Evolutionary conservation across 2,888 invertebrate species (phyloP).

Genomic region (Ophraella communa): DNA sequence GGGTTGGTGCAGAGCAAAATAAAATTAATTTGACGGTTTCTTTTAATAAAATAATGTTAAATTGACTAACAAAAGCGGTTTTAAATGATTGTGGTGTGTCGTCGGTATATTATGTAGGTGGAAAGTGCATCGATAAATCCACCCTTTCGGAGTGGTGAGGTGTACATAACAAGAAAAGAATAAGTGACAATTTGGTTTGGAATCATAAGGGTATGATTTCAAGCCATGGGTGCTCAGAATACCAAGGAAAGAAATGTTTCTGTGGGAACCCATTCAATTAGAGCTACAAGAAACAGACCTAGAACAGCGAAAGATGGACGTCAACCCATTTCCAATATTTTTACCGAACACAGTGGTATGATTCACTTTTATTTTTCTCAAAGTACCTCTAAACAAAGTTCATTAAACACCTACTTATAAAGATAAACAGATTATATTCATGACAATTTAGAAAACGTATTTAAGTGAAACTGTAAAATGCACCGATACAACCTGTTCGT

Average conservation of each 20-base stretch:
- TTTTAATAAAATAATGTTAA: slow-evolving; percentile 44
- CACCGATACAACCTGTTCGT: slow-evolving; percentile 28
- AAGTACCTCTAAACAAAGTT: neutral
- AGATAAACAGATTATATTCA: neutral
- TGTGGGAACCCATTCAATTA: slow-evolving; percentile 73
- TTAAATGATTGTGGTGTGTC: slow-evolving; percentile 36
- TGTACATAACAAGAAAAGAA: slow-evolving; percentile 49
- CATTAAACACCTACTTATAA: neutral
- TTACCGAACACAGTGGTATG: slow-evolving; percentile 94
- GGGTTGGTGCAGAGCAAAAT: slow-evolving; percentile 54
- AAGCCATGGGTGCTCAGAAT: slow-evolving; percentile 90
- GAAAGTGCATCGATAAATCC: slow-evolving; percentile 34
- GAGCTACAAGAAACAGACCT: slow-evolving; percentile 77
- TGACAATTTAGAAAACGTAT: neutral
- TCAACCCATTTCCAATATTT: slow-evolving; percentile 87
- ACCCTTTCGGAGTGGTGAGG: slow-evolving; percentile 54
- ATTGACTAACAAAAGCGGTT: slow-evolving; percentile 36
- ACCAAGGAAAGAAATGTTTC: slow-evolving; percentile 86
- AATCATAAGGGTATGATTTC: slow-evolving; percentile 59
- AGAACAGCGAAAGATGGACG: slow-evolving; percentile 82
- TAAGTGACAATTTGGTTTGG: slow-evolving; percentile 55
- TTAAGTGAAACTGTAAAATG: slow-evolving; percentile 9
- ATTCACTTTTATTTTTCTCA: slow-evolving; percentile 40
- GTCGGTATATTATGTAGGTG: slow-evolving; percentile 47
- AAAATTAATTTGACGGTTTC: slow-evolving; percentile 46